phyloP scores from a whole-genome alignment of 2,113 vertebrate species.

The Anolis sagrei region DNA sequence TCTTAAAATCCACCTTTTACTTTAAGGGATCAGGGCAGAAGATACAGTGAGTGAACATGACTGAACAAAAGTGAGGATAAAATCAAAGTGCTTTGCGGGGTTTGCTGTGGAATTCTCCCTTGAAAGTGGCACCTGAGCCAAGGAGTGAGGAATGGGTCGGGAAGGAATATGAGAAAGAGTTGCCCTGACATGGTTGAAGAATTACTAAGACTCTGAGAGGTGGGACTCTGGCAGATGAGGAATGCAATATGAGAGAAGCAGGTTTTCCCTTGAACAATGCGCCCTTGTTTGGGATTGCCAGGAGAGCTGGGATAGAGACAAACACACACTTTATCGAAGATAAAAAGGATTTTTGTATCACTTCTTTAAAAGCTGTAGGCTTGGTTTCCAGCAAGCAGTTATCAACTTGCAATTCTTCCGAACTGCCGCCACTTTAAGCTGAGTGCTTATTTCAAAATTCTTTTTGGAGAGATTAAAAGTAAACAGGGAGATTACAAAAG shows the following conservation, averaged over 20 bases:
- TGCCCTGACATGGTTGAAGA: background rate
- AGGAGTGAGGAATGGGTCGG: background rate
- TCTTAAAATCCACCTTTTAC: too few relatives aligned
- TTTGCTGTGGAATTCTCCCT: background rate
- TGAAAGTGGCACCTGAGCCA: background rate
- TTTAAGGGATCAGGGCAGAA: background rate
- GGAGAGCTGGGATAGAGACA: background rate
- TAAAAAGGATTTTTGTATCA: background rate
- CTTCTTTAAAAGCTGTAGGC: background rate
- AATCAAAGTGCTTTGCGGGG: background rate
- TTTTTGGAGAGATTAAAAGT: background rate
- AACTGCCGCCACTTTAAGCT: background rate
- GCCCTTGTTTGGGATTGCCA: background rate
- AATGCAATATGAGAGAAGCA: accelerated
- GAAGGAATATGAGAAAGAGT: background rate
- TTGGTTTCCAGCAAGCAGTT: background rate
- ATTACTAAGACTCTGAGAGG: background rate
- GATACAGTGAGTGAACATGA: slow-evolving; percentile 13
- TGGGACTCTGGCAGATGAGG: background rate
- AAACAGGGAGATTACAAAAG: background rate
- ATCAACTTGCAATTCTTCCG: slow-evolving; percentile 18
- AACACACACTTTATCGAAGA: accelerated
- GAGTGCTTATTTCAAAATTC: background rate
- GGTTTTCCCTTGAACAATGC: background rate
- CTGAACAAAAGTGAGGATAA: background rate